Evolutionary conservation across 2,113 vertebrate species (phyloP).

Genomic region (Platysteira castanea): DNA sequence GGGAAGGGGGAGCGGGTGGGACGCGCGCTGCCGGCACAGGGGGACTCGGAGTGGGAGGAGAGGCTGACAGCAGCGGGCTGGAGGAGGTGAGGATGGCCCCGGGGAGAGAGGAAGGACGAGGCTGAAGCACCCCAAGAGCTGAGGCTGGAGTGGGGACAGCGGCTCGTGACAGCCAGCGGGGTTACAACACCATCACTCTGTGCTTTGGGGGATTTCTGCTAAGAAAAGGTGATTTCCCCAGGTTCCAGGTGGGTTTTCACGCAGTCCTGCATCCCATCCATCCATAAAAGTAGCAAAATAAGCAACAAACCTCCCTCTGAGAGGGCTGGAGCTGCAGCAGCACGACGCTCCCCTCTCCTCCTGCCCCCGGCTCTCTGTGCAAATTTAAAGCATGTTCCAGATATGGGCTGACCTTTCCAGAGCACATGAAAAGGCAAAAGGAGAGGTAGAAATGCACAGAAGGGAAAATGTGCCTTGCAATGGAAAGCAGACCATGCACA

Average conservation of each 20-base stretch:
- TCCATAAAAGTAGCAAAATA: neutral
- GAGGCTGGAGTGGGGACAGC: neutral
- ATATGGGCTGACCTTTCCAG: conserved; percentile 33
- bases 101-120: neutral
- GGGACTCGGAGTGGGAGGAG: fast-evolving
- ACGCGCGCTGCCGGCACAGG: neutral
- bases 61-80: neutral
- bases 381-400: conserved; percentile 20
- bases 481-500: neutral
- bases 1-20: neutral
- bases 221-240: neutral
- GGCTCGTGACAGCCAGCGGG: fast-evolving
- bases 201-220: neutral
- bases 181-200: fast-evolving
- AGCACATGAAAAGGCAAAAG: conserved; percentile 1
- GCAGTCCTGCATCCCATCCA: neutral
- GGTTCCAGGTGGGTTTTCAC: neutral
- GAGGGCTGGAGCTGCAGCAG: neutral
- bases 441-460: neutral
- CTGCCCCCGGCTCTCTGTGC: neutral
- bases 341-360: neutral
- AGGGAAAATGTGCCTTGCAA: neutral
- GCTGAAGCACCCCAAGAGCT: neutral
- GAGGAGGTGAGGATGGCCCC: neutral
- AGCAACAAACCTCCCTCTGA: neutral